Conservation (phyloP, 2,797 vertebrate species). For the Alectoris magna region DNA sequence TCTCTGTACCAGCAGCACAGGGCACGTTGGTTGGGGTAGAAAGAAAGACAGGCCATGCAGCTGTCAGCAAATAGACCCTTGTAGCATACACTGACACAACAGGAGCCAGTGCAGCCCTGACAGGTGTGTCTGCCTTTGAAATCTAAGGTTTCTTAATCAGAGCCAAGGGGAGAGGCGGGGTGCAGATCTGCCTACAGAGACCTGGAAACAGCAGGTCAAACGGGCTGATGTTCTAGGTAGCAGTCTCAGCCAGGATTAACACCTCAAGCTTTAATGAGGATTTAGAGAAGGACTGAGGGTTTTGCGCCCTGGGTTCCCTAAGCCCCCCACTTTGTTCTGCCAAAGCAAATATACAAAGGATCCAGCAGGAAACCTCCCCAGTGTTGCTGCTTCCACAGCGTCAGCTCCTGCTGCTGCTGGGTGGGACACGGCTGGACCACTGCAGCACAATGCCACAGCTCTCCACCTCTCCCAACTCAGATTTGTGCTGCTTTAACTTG, state of each 20-base stretch:
- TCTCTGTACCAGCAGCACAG: neutral
- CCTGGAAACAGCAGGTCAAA: neutral
- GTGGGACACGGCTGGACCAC: neutral
- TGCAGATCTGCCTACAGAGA: neutral
- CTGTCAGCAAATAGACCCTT: accelerated
- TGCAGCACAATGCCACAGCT: neutral
- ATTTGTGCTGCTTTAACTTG: neutral
- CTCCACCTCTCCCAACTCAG: accelerated
- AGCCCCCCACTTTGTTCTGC: neutral
- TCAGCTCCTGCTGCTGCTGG: neutral
- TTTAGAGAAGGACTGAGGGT: neutral
- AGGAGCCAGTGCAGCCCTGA: neutral
- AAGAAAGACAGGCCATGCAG: neutral
- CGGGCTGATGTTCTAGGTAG: accelerated
- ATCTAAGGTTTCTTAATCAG: neutral
- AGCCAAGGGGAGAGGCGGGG: neutral
- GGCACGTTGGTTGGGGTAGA: accelerated
- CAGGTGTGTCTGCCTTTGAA: neutral
- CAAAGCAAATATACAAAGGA: neutral
- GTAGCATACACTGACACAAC: neutral
- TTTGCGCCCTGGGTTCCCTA: accelerated
- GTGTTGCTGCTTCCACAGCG: conserved; percentile 21
- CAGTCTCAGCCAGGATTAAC: neutral
- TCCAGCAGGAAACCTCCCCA: conserved; percentile 38
- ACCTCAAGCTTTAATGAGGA: accelerated